Evolutionary conservation across 2,797 vertebrate genomes (phyloP).

Genomic region (Podarcis siculus): DNA sequence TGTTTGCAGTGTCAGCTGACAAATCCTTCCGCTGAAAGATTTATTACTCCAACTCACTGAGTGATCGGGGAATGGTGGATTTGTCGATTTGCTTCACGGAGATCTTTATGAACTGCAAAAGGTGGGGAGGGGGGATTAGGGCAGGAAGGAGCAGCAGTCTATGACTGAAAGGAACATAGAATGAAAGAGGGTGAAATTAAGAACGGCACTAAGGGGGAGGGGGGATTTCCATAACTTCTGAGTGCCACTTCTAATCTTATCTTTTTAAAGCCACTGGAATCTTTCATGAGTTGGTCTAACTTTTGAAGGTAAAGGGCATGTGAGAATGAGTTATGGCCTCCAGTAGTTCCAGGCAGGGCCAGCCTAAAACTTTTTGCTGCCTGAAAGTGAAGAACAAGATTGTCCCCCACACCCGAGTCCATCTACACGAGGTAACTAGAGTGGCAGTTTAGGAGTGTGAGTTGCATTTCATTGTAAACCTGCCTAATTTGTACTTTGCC

Average conservation of each 20-base stretch:
- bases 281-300: background rate
- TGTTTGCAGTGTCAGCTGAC: slow-evolving; percentile 62
- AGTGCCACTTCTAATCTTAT: background rate
- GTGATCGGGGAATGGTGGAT: slow-evolving; percentile 59
- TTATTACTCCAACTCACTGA: slow-evolving; percentile 63
- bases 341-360: too few relatives aligned
- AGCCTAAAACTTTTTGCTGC: too few relatives aligned
- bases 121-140: background rate
- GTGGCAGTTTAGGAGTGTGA: too few relatives aligned
- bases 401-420: too few relatives aligned
- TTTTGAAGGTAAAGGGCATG: background rate
- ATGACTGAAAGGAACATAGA: background rate
- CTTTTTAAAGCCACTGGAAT: background rate
- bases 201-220: background rate
- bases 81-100: slow-evolving; percentile 61
- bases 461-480: too few relatives aligned
- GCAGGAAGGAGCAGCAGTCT: background rate
- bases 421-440: too few relatives aligned
- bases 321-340: too few relatives aligned
- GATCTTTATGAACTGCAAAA: slow-evolving; percentile 56
- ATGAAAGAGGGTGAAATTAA: background rate
- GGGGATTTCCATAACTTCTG: background rate
- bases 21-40: slow-evolving; percentile 72
- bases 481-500: too few relatives aligned
- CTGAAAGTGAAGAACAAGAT: too few relatives aligned